Evolutionary conservation across 2,113 vertebrate species (phyloP), one percentile per base, ranked within the genome.

Genomic region (Casuarius casuarius): DNA sequence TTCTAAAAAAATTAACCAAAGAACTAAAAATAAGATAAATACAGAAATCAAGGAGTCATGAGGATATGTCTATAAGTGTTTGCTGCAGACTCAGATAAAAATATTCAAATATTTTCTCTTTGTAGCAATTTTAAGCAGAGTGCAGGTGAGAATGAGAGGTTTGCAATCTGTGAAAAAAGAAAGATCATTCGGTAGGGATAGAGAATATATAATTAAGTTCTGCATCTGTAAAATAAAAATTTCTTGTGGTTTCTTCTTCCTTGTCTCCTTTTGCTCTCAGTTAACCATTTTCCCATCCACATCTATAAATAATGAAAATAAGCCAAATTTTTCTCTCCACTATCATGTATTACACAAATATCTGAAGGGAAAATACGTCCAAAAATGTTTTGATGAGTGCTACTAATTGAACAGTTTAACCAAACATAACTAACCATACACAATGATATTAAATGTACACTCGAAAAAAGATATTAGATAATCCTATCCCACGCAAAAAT

Each of bases 91-190:
- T 46, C 2, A 8, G 42, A 82, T 33, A 87, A 89, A 89, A 87
- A 82, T 33, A 85, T n/a, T 83, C 35, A 89, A 94, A 91, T 95
- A 92, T 84, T 95, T 95, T 92, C 52, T 33, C 33, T 70, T 46
- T 79, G 31, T 46, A 89, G 54, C 81, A 76, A 29, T 84, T 95
- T 79, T 83, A 89, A 87, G 33, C 83, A 92, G 66, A 87, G 52
- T 0, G 21, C 79, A 87, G 81, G 63, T 94, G 84, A 94, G 61
- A 94, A 89, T 59, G 58, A 91, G 86, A 95, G 59, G 59, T 94
- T 81, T 95, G 67, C 87, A 95, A 94, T 95, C 74, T 90, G 87
- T 95, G 89, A 94, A 95, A 94, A 91, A 0, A 0, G 90, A 92
- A 94, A 95, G 84, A 96, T 91, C 91, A 63, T 91, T 89, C 54